Conservation (phyloP, 2,888 invertebrate genomes). For the Acholoe squamosa region DNA sequence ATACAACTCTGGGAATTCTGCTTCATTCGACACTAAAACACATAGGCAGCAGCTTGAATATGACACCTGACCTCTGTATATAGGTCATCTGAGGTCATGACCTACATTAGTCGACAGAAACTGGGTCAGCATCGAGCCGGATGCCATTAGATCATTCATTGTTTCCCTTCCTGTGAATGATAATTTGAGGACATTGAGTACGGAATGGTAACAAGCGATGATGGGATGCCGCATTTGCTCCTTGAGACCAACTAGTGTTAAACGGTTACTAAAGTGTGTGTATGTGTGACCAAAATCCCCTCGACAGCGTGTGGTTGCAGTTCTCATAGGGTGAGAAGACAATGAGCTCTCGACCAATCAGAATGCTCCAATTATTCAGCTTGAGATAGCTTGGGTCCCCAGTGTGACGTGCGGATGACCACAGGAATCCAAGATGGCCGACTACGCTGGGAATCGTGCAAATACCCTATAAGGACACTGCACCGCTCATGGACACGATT, state of each 20-base stretch:
- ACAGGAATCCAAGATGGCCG: neutral
- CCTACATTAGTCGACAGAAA: neutral
- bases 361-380: neutral
- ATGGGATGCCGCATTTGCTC: too few relatives aligned
- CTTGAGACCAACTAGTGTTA: too few relatives aligned
- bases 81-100: constrained; percentile 45
- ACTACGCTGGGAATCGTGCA: neutral
- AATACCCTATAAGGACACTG: neutral
- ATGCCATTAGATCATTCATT: neutral
- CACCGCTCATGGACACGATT: constrained; percentile 15
- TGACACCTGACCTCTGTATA: neutral
- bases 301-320: too few relatives aligned
- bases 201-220: too few relatives aligned
- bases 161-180: too few relatives aligned
- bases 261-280: too few relatives aligned
- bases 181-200: too few relatives aligned
- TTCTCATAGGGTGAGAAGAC: too few relatives aligned
- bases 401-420: too few relatives aligned
- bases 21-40: constrained; percentile 28
- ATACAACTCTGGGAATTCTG: neutral
- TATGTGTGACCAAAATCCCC: too few relatives aligned
- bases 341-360: too few relatives aligned
- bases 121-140: constrained; percentile 3
- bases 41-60: constrained; percentile 48
- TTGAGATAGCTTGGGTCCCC: neutral